Conservation (phyloP, 2,888 invertebrate genomes). For the Cephus spinipes region DNA sequence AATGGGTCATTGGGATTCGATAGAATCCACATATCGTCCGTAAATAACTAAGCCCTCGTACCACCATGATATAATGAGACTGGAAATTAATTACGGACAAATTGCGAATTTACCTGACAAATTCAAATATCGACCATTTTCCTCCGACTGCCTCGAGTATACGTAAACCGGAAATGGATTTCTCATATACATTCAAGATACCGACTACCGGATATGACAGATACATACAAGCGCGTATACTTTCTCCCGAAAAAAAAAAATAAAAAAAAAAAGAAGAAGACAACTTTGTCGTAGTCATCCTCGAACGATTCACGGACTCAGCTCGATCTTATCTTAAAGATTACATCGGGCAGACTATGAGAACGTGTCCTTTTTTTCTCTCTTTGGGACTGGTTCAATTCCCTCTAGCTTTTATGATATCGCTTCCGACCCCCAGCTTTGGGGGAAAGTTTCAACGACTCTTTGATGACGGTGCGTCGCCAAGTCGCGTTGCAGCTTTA, state of each 20-base stretch:
- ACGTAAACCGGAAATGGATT: background rate
- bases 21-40: background rate
- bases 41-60: background rate
- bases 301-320: slow-evolving; percentile 48
- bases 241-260: background rate
- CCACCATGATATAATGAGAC: background rate
- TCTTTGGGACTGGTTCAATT: slow-evolving; percentile 41
- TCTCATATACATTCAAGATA: background rate
- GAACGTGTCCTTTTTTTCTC: slow-evolving; percentile 37
- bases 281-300: slow-evolving; percentile 15
- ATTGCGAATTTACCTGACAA: background rate
- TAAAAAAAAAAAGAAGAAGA: background rate
- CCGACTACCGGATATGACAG: background rate
- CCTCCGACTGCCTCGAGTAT: background rate
- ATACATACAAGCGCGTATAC: background rate
- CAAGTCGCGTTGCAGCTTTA: slow-evolving; percentile 43
- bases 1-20: slow-evolving; percentile 22
- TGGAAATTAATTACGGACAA: background rate
- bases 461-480: slow-evolving; percentile 52
- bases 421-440: slow-evolving; percentile 26
- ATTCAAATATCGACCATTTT: background rate
- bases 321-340: slow-evolving; percentile 53
- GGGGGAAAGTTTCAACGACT: slow-evolving; percentile 40
- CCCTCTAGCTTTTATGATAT: slow-evolving; percentile 50
- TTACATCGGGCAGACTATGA: slow-evolving; percentile 45